These are phyloP conservation scores for Brachyhypopomus gauderio DNA, from an alignment of 2,113 vertebrate species.

Conservation along the genomic window DNA sequence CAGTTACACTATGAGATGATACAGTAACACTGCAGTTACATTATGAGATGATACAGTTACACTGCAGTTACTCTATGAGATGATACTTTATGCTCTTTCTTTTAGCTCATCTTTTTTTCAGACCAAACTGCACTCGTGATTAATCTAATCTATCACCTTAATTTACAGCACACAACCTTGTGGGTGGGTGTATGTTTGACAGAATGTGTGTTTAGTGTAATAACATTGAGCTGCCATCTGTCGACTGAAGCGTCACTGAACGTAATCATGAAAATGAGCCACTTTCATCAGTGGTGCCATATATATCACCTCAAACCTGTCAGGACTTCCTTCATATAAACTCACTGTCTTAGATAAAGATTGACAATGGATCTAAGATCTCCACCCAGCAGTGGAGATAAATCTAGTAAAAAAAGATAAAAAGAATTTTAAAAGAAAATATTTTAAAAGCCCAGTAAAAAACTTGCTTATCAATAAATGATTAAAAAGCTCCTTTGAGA, in stretches of 20 bases:
- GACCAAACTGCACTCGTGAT: background rate
- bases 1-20: too few species aligned
- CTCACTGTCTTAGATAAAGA: too few species aligned
- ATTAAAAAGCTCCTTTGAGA: background rate
- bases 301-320: background rate
- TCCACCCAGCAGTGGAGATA: too few species aligned
- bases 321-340: too few species aligned
- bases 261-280: background rate
- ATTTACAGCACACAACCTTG: background rate
- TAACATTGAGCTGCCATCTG: slow-evolving; percentile 28
- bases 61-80: slow-evolving; percentile 9
- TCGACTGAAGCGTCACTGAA: background rate
- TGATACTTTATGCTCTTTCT: background rate
- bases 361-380: background rate
- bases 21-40: slow-evolving; percentile 11
- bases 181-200: slow-evolving; percentile 1
- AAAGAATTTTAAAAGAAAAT: background rate
- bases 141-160: background rate
- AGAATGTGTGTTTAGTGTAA: slow-evolving; percentile 30
- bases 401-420: background rate
- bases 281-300: slow-evolving; percentile 2
- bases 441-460: background rate
- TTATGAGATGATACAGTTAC: background rate
- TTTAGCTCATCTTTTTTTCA: background rate
- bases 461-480: background rate